Base-by-base conservation (phyloP, 2,888 invertebrate genomes). In the Nymphalis polychloros region DNA sequence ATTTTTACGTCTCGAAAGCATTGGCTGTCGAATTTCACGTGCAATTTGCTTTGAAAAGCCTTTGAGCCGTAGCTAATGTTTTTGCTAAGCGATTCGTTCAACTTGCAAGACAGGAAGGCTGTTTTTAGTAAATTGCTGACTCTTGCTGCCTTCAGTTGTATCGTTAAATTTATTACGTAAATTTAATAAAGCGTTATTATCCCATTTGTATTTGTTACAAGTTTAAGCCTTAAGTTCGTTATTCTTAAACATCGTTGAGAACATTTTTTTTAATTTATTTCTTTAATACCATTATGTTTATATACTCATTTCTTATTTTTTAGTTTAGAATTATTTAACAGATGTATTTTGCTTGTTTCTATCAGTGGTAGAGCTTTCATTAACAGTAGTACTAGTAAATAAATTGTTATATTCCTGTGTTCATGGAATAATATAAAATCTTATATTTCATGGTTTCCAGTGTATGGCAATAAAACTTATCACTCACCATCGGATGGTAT, bases 11-110 rank as follows among this genome's bases (percentile, higher is more conserved):
- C 79, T 83, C 82, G 77, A 82, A 84, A 84, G 82, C 79, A 78
- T 81, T 84, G 80, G 78, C 84, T 85, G 83, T 86, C 85, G 84
- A 90, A 90, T 90, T 90, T 92, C 86, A 90, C 88, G 88, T 87
- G 84, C 88, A 89, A 90, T 90, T 92, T 91, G 83, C 87, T 83
- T 81, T 83, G 81, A 84, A 90, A 87, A 88, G 86, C 89, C 81
- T 88, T 88, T 88, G 87, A 89, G 86, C 85, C 89, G 81, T 78
- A 78, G 85, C 85, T 89, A 90, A 89, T 89, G 89, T 89, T 90
- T 89, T 87, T 82, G 85, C 87, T 89, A 85, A 90, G 88, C 89
- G 85, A 86, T 87, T 86, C 84, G 78, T 86, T 86, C 82, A 84
- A 81, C 80, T 82, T 81, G 78, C 78, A 76, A 83, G 80, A 82